Evolutionary conservation across 2,113 vertebrate genomes (phyloP), one percentile per base, ranked within the genome.

Genomic region (Plecturocebus donacophilus): DNA sequence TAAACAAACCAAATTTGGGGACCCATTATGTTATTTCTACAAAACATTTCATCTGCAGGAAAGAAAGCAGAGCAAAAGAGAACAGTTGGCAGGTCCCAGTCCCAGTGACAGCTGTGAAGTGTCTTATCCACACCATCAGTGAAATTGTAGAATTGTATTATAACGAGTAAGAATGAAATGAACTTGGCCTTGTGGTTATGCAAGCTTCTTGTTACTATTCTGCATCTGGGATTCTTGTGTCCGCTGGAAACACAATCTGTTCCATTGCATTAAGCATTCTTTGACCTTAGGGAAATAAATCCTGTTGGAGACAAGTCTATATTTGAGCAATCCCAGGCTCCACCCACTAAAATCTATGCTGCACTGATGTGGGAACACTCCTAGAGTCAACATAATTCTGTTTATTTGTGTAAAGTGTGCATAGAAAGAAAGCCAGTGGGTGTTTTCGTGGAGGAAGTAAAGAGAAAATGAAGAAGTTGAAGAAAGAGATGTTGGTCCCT

Each of bases 1-100:
- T 68, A 96, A 96, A 94, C 66, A 92, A 84, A 49, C 21, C 52
- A 91, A 52, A 94, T 71, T 91, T 68, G 93, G 52, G 85, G 47
- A 61, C 32, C 73, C 27, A 88, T 90, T 94, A 85, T 83, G n/a
- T 49, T 96, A 71, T 91, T 94, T 96, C 58, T 49, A 88, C 56
- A 70, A 42, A 97, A 54, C 27, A 66, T 86, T 88, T 93, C 89
- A 84, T 56, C 8, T 64, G 35, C 82, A 93, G 56, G 82, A 90
- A 95, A 42, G 61, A 94, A 95, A 96, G 90, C 25, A 81, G 40
- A 96, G 45, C 30, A 68, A 80, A 92, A 68, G 27, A 38, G 42
- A 92, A 79, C 20, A 91, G 27, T 23, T 91, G 71, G 81, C 56
- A 32, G n/a, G 38, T 88, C 20, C 8, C 93, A 66, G 80, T 38